These are phyloP conservation scores for Bubo scandiacus DNA, from an alignment of 2,113 vertebrate species.

Conservation along the genomic window DNA sequence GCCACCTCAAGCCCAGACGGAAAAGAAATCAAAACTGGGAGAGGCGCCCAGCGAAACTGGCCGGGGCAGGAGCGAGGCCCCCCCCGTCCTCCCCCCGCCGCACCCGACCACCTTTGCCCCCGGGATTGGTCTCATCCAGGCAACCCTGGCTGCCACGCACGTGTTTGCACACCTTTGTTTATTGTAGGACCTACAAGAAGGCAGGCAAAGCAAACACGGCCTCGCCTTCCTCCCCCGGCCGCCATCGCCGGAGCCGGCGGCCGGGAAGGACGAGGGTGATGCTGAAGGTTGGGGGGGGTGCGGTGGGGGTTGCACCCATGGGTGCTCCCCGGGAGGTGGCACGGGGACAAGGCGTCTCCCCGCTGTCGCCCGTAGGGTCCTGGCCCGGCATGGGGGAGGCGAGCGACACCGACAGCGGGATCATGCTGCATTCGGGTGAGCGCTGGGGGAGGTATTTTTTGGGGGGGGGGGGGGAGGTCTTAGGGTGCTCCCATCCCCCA, in stretches of 20 bases:
- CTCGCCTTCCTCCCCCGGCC: background rate
- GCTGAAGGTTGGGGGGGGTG: background rate
- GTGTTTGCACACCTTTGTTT: background rate
- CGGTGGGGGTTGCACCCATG: background rate
- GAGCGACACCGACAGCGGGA: background rate
- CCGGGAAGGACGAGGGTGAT: background rate
- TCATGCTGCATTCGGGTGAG: slow-evolving; percentile 20
- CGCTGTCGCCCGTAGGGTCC: background rate
- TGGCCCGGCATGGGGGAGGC: background rate
- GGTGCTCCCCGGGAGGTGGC: too few species aligned
- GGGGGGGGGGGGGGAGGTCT: too few species aligned
- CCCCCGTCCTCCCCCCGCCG: background rate
- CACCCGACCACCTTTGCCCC: slow-evolving; percentile 16
- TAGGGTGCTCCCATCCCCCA: background rate
- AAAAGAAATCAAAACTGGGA: background rate
- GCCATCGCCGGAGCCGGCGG: background rate
- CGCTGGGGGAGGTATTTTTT: background rate
- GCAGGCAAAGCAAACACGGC: background rate
- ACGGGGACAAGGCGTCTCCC: background rate
- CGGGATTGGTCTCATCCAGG: background rate
- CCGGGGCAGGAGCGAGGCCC: background rate
- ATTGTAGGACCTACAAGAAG: background rate
- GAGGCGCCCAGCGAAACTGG: background rate
- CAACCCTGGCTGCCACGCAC: background rate
- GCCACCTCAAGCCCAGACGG: background rate